Percentiles rank a stretch among this genome's conserved stretches.
Evolutionary conservation across 2,113 vertebrate species (phyloP).

Genomic region (Monopterus albus): DNA sequence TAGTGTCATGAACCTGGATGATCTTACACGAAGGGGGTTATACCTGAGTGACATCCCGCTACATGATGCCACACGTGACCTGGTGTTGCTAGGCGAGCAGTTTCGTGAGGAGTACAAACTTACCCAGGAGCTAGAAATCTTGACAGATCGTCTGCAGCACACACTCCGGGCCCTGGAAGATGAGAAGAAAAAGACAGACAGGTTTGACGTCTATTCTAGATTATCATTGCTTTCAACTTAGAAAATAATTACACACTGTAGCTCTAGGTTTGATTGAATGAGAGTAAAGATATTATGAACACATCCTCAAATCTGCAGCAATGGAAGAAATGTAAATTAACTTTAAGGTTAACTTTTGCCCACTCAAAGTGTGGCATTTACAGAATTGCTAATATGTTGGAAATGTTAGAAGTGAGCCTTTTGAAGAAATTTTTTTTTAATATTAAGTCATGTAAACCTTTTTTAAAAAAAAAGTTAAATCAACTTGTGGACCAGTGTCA

Average conservation of each 20-base stretch:
- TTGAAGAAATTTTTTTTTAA: too few species aligned
- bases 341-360: too few species aligned
- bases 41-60: slow-evolving; percentile 98
- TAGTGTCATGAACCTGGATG: slow-evolving; percentile 98
- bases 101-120: slow-evolving; percentile 98
- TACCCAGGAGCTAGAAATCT: slow-evolving; percentile 96
- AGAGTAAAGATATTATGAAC: not conserved
- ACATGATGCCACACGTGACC: slow-evolving; percentile 95
- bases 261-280: not conserved
- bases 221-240: too few species aligned
- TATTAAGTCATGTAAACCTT: too few species aligned
- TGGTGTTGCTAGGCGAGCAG: slow-evolving; percentile 97
- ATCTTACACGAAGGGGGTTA: slow-evolving; percentile 93
- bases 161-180: slow-evolving; percentile 95
- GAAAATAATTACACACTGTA: not conserved
- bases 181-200: slow-evolving; percentile 99
- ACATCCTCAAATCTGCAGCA: not conserved
- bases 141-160: slow-evolving; percentile 97
- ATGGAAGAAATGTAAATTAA: too few species aligned
- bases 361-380: not conserved
- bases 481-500: too few species aligned
- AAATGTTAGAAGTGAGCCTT: not conserved
- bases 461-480: too few species aligned
- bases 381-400: not conserved
- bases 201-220: slow-evolving; percentile 77